These are phyloP conservation scores for Adelognathus sp. DNA, from an alignment of 2,888 invertebrate genomes.

Conservation along the genomic window DNA sequence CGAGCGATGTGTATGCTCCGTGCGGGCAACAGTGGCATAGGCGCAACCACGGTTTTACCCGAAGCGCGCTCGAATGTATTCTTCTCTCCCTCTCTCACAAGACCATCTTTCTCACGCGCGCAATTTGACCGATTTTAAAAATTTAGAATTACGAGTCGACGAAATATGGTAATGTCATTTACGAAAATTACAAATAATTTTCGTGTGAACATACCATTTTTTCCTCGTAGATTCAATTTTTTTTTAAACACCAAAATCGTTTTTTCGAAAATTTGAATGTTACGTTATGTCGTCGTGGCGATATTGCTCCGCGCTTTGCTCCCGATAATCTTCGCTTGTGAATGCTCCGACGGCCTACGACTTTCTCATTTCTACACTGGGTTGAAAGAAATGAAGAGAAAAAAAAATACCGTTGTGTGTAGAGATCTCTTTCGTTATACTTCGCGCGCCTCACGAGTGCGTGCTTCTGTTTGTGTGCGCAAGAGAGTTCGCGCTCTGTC, in stretches of 20 bases:
- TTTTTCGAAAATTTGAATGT: not conserved
- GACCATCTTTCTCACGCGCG: not conserved
- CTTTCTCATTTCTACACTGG: slow-evolving; percentile 74
- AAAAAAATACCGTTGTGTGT: not conserved
- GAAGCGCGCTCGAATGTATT: slow-evolving; percentile 35
- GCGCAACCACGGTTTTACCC: slow-evolving; percentile 24
- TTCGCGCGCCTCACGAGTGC: not conserved
- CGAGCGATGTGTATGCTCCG: slow-evolving; percentile 12
- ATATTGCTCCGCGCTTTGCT: slow-evolving; percentile 7
- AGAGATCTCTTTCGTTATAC: not conserved
- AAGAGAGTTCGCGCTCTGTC: not conserved
- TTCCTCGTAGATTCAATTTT: no score
- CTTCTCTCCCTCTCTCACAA: slow-evolving; percentile 7
- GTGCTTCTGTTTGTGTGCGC: slow-evolving; percentile 4
- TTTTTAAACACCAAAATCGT: not conserved
- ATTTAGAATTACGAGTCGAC: not conserved
- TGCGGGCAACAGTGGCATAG: slow-evolving; percentile 29
- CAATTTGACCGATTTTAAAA: not conserved
- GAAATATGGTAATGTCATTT: not conserved
- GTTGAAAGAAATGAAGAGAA: no score
- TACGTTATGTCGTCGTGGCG: slow-evolving; percentile 17
- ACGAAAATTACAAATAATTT: not conserved
- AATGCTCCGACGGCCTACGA: slow-evolving; percentile 60
- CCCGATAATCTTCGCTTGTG: slow-evolving; percentile 26
- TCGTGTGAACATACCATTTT: no score